phyloP scores from a whole-genome alignment of 1,140 invertebrate species.

The Bemisia tabaci region DNA sequence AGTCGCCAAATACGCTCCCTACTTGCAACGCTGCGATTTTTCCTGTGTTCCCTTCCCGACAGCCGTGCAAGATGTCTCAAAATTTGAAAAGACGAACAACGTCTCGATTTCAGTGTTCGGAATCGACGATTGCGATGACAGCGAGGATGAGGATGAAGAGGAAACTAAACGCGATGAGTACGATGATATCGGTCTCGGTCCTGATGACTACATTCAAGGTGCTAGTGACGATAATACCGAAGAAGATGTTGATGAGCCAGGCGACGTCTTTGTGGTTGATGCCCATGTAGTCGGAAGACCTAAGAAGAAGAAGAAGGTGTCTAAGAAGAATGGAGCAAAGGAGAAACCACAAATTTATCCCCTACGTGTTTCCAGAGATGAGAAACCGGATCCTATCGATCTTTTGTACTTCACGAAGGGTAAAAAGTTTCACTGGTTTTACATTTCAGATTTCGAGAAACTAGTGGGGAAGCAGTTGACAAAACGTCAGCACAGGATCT shows the following conservation, averaged over 20 bases:
- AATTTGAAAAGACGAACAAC: background rate
- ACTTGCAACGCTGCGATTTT: background rate
- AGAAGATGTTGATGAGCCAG: background rate
- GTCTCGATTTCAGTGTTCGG: background rate
- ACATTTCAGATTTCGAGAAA: background rate
- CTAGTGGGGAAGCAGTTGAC: background rate
- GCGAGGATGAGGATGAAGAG: background rate
- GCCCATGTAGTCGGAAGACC: background rate
- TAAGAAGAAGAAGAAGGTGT: background rate
- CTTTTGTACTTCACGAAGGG: background rate
- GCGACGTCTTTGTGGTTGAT: background rate
- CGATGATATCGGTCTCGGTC: background rate
- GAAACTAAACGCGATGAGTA: background rate
- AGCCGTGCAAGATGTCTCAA: background rate
- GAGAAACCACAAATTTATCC: background rate
- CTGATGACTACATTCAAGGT: too few relatives aligned
- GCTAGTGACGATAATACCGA: background rate
- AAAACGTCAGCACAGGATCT: background rate
- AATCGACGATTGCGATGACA: background rate
- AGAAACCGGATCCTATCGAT: background rate
- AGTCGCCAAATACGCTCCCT: background rate
- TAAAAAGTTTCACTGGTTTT: background rate
- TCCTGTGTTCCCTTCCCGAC: background rate
- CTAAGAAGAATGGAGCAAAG: background rate
- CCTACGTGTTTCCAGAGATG: background rate